phyloP scores from a whole-genome alignment of 2,888 invertebrate genomes.

The Pomacea canaliculata region DNA sequence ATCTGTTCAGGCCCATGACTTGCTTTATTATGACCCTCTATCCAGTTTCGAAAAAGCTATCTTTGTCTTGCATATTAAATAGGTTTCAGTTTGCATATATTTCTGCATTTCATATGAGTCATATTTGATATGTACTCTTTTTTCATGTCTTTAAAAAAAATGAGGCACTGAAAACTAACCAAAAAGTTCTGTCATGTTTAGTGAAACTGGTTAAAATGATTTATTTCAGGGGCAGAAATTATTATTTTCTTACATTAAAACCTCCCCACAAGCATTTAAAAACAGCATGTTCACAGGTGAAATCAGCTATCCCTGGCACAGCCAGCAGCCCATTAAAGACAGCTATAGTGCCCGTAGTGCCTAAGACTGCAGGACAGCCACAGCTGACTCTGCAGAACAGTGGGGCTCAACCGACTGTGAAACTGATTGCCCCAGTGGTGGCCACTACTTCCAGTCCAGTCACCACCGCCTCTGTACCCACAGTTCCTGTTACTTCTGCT shows the following conservation, averaged over 20 bases:
- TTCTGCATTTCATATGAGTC: too few relatives aligned
- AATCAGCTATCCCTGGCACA: constrained; percentile 14
- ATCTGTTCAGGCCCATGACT: neutral
- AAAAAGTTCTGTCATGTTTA: too few relatives aligned
- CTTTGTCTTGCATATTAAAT: too few relatives aligned
- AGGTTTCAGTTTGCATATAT: too few relatives aligned
- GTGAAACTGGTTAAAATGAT: too few relatives aligned
- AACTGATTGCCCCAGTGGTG: constrained; percentile 24
- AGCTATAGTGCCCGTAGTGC: constrained; percentile 7
- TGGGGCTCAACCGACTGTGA: constrained; percentile 1
- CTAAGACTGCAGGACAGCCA: constrained; percentile 27
- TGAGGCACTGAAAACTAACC: too few relatives aligned
- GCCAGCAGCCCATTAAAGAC: neutral
- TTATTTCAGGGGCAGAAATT: too few relatives aligned
- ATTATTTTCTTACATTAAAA: too few relatives aligned
- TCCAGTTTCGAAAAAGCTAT: neutral
- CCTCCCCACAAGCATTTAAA: too few relatives aligned
- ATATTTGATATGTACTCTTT: too few relatives aligned
- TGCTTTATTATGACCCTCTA: neutral
- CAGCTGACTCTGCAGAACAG: constrained; percentile 26
- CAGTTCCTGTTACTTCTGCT: constrained; percentile 28
- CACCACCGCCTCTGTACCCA: constrained; percentile 24
- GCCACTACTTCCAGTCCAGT: constrained; percentile 29
- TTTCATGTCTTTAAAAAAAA: too few relatives aligned
- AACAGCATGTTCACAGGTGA: constrained; percentile 16